Percentiles rank a stretch among this genome's conserved stretches.
phyloP scores from a whole-genome alignment of 2,888 invertebrate species.

The Rotaria macrura region DNA sequence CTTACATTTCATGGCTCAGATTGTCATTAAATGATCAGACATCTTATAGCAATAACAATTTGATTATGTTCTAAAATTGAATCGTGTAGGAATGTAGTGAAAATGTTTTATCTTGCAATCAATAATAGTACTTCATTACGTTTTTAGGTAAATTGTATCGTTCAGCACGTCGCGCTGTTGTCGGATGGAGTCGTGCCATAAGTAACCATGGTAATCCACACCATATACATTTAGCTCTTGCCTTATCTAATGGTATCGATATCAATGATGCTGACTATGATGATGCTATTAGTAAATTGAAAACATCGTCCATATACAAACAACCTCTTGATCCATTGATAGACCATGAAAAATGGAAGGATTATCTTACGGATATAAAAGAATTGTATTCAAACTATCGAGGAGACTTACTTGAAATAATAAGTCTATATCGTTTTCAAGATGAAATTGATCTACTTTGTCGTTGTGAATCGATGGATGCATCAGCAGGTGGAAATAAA shows the following conservation, averaged over 20 bases:
- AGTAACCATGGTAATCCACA: neutral
- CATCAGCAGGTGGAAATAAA: neutral
- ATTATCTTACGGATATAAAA: neutral
- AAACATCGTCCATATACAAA: too few relatives aligned
- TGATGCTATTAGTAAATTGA: neutral
- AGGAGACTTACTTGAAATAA: neutral
- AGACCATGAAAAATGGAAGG: neutral
- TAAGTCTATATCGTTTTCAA: neutral
- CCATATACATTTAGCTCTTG: neutral
- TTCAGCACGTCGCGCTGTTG: neutral
- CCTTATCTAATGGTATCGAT: neutral
- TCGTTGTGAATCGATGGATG: slow-evolving; percentile 10
- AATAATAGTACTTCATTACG: too few relatives aligned
- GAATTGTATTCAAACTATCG: neutral
- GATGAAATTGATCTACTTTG: slow-evolving; percentile 10
- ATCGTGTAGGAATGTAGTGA: too few relatives aligned
- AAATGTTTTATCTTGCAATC: too few relatives aligned
- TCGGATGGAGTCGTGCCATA: neutral
- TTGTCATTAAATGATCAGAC: too few relatives aligned
- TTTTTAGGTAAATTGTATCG: slow-evolving; percentile 5
- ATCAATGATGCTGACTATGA: neutral
- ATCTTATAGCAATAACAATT: too few relatives aligned
- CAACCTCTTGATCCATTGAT: neutral
- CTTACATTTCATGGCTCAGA: too few relatives aligned
- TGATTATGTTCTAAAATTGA: too few relatives aligned